phyloP scores from a whole-genome alignment of 2,113 vertebrate genomes.

The Dascyllus trimaculatus region DNA sequence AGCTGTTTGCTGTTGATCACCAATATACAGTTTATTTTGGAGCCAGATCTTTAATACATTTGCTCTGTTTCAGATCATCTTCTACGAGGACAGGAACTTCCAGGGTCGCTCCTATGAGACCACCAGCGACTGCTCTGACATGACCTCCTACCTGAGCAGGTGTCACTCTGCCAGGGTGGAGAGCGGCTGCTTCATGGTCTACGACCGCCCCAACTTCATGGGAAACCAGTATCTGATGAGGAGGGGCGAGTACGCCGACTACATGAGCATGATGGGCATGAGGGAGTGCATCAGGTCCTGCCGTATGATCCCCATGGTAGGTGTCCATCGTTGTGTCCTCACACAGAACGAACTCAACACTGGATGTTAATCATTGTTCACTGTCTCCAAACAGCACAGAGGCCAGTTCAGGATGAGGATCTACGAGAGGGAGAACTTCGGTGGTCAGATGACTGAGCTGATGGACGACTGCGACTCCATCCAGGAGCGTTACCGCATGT shows the following conservation, averaged over 20 bases:
- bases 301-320: conserved; percentile 80
- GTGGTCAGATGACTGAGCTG: conserved; percentile 71
- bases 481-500: conserved; percentile 75
- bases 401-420: conserved; percentile 73
- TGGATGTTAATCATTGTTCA: no score
- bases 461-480: conserved; percentile 81
- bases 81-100: conserved; percentile 85
- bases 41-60: neutral
- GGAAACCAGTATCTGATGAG: conserved; percentile 79
- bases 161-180: conserved; percentile 77
- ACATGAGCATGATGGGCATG: conserved; percentile 77
- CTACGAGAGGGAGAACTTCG: conserved; percentile 80
- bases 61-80: conserved; percentile 70
- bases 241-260: conserved; percentile 81
- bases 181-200: conserved; percentile 80
- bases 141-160: conserved; percentile 72
- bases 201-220: conserved; percentile 82
- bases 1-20: neutral
- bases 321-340: no score
- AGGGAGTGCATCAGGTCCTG: conserved; percentile 78
- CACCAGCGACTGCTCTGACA: conserved; percentile 76
- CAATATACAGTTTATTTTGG: neutral
- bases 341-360: no score
- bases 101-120: conserved; percentile 78
- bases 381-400: conserved; percentile 39